Percentiles rank a stretch among this genome's conserved stretches.
phyloP scores from a whole-genome alignment of 2,797 vertebrate genomes.

The Lithobates pipiens region DNA sequence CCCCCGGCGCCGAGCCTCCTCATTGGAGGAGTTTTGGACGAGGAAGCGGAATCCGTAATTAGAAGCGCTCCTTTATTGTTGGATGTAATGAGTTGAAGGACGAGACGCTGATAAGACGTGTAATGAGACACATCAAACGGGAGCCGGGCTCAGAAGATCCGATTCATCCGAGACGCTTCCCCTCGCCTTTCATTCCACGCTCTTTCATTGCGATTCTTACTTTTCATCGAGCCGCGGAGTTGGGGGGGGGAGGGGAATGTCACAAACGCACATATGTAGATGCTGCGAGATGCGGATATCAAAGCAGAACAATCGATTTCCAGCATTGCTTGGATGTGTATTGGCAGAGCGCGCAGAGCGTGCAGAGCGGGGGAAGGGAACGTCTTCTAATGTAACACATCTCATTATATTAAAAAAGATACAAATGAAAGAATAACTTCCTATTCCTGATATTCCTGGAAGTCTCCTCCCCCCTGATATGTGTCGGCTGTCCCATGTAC shows the following conservation, averaged over 20 bases:
- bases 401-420: no score
- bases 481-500: no score
- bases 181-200: neutral
- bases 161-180: neutral
- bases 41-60: constrained; percentile 1
- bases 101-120: neutral
- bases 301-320: neutral
- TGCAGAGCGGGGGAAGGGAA: no score
- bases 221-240: no score
- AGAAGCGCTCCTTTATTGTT: constrained; percentile 25
- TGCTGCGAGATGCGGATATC: neutral
- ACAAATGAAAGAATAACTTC: no score
- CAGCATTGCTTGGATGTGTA: neutral
- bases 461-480: no score
- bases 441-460: no score
- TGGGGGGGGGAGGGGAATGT: no score
- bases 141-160: neutral
- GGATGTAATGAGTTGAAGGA: constrained; percentile 1
- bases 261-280: neutral
- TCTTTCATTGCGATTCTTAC: neutral
- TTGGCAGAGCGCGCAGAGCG: no score
- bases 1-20: constrained; percentile 5
- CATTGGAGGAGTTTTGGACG: neutral
- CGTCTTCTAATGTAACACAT: no score
- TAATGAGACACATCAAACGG: constrained; percentile 25